Base-by-base conservation (phyloP, 2,888 invertebrate genomes). In the Erebia ligea region DNA sequence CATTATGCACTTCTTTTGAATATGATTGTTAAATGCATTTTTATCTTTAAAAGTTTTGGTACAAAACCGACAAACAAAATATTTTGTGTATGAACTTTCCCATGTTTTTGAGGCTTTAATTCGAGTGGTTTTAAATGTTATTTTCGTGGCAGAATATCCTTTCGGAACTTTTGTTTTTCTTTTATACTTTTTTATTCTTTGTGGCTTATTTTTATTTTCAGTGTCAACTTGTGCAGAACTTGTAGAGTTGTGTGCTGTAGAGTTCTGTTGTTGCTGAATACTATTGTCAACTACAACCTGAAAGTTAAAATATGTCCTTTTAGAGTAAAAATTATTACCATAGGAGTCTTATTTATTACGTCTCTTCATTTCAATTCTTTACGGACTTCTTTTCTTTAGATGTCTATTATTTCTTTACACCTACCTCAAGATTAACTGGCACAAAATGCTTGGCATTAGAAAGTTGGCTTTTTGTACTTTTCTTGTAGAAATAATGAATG, bases 41-140 rank as follows among this genome's bases (percentile, higher is more conserved):
- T 75, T 80, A 25, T 76, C 67, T 62, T 59, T 75, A 70, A 68
- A 78, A 10, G 25, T 50, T 76, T 72, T 76, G 63, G 76, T 72
- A 73, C 90, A 89, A 65, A 85, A 75, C 57, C 73, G 81, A 76
- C 89, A 89, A 9, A 76, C 72, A 74, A 79, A 80, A 13, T 76
- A 68, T 77, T 81, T 84, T 1, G 74, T 78, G 67, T 82, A 89
- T 59, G 78, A 72, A 15, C 45, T 69, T 42, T 78, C 70, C 84
- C 86, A 86, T 56, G 65, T 66, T 63, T 59, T 63, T n/a, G 21
- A 8, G 11, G 15, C n/a, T 42, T 72, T 62, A 10, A 11, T 52
- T 64, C 10, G 52, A 17, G 34, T 34, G 17, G 45, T 45, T 9
- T 45, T 54, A 42, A 56, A 56, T 54, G 56, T 56, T 19, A 6